Percentiles rank a stretch among this genome's conserved stretches.
Evolutionary conservation across 2,888 invertebrate species (phyloP).

Genomic region (Phortica magna): DNA sequence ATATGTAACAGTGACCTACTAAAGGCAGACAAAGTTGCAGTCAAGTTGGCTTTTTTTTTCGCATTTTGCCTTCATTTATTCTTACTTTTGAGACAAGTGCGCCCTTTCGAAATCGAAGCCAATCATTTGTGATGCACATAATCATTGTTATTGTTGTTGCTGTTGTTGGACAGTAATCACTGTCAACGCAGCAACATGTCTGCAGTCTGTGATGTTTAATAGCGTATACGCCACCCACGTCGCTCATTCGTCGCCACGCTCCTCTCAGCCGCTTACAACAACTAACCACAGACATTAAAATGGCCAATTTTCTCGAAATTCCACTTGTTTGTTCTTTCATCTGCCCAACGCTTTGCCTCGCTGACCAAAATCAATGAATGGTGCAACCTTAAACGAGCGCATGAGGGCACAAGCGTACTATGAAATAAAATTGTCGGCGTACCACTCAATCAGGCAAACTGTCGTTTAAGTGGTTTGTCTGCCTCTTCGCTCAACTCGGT

Average conservation of each 20-base stretch:
- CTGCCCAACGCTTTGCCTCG: conserved; percentile 14
- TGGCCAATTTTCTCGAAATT: conserved; percentile 29
- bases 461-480: conserved; percentile 30
- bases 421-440: conserved; percentile 24
- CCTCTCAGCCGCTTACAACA: background rate
- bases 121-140: conserved; percentile 30
- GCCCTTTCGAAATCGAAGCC: conserved; percentile 8
- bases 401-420: background rate
- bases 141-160: conserved; percentile 7
- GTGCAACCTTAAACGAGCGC: background rate
- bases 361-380: conserved; percentile 29
- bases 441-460: conserved; percentile 32
- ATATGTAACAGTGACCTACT: conserved; percentile 10
- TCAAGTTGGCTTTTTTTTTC: background rate
- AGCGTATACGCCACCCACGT: background rate
- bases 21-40: conserved; percentile 5
- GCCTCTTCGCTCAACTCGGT: conserved; percentile 4
- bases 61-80: background rate
- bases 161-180: conserved; percentile 9
- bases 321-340: conserved; percentile 15
- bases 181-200: conserved; percentile 1
- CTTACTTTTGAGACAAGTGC: background rate
- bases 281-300: conserved; percentile 21
- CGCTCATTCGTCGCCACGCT: background rate
- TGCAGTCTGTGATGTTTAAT: background rate